Evolutionary conservation across 2,888 invertebrate genomes (phyloP), one percentile per base, ranked within the genome.

Genomic region (Euplexia lucipara): DNA sequence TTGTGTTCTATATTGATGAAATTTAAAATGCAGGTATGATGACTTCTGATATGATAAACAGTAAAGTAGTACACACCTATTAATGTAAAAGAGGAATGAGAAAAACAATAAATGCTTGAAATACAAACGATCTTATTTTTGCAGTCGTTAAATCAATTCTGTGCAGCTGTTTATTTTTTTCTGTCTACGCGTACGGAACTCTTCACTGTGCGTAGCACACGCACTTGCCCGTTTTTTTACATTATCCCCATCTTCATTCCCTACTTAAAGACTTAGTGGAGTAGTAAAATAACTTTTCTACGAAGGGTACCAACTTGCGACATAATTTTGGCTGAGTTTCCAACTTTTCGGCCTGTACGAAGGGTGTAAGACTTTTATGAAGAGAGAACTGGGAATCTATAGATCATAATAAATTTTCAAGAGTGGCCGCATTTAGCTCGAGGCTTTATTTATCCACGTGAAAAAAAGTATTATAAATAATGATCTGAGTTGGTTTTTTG

Each of bases 271-370:
- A 91, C 89, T 90, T 91, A 90, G 89, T 82, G 79, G 83, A 88
- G 90, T 88, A 90, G 89, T 91, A 90, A 92, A 91, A 90, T 89
- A 91, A 93, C 86, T 91, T 91, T 88, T 58, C 83, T 86, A 85
- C 81, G 81, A 82, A 81, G 73, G 79, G 63, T 61, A 81, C 78
- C 65, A 88, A 88, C 82, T 90, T 89, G 87, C 70, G 88, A 91
- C 90, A 90, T 91, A 90, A 92, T 91, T 90, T 90, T 73, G 82
- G 76, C 75, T 67, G 83, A 88, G 84, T 84, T 86, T 77, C 73
- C 63, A 83, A 90, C 84, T 84, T 87, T 86, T 78, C 70, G 47
- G 70, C 63, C 77, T 67, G 67, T 53, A 67, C 61, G 52, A 67
- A 70, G 72, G 70, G 62, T 70, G 71, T 67, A 64, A 62, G 74